Evolutionary conservation across 2,113 vertebrate species (phyloP).

Genomic region (Onychostoma macrolepis): DNA sequence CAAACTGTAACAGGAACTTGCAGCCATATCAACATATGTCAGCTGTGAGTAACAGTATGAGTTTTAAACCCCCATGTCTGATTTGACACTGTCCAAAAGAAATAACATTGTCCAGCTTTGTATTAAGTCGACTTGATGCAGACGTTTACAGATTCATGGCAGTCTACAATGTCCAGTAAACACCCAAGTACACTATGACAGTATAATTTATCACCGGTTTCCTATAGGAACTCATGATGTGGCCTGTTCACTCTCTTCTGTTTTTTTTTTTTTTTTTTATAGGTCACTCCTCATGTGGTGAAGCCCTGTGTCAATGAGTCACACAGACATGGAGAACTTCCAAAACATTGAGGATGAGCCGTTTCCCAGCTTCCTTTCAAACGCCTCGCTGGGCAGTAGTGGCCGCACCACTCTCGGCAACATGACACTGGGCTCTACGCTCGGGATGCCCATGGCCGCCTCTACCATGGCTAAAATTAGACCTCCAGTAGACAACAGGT

Average conservation of each 20-base stretch:
- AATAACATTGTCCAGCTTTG: background rate
- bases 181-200: background rate
- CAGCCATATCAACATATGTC: background rate
- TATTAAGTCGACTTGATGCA: background rate
- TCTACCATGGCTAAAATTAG: conserved; percentile 89
- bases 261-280: background rate
- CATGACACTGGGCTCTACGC: conserved; percentile 84
- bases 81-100: background rate
- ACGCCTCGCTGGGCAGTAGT: conserved; percentile 75
- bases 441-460: conserved; percentile 90
- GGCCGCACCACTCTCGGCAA: conserved; percentile 79
- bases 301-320: conserved; percentile 48
- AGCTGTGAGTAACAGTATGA: background rate
- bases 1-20: background rate
- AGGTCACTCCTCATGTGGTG: conserved; percentile 40
- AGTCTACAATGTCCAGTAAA: background rate
- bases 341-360: conserved; percentile 87
- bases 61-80: background rate
- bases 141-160: background rate
- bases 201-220: background rate
- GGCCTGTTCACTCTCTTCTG: background rate
- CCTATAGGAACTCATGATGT: background rate
- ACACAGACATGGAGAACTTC: conserved; percentile 79
- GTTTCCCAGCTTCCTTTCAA: conserved; percentile 84
- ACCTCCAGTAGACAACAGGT: conserved; percentile 80